Evolutionary conservation across 2,888 invertebrate species (phyloP).

Genomic region (Eupithecia tripunctaria): DNA sequence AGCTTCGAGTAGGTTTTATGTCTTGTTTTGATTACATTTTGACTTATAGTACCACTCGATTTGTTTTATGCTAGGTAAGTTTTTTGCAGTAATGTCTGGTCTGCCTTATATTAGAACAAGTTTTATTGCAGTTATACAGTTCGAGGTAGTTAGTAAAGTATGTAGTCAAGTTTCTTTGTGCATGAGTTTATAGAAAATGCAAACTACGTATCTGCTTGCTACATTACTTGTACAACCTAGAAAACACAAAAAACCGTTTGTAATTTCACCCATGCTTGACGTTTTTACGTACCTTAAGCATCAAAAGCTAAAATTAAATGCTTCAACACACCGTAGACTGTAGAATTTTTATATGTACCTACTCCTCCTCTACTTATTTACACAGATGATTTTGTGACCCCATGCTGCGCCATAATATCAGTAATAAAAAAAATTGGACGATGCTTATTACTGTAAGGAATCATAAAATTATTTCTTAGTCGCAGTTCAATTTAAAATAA

Average conservation of each 20-base stretch:
- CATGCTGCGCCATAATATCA: not conserved
- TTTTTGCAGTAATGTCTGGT: not conserved
- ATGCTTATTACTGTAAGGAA: not conserved
- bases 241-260: too few relatives aligned
- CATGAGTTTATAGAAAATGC: too few relatives aligned
- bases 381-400: not conserved
- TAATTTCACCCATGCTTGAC: too few relatives aligned
- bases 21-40: too few relatives aligned
- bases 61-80: not conserved
- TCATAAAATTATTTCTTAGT: not conserved
- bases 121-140: not conserved
- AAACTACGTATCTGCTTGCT: too few relatives aligned
- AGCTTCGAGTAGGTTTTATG: too few relatives aligned
- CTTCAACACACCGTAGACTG: too few relatives aligned
- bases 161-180: too few relatives aligned
- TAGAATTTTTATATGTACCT: not conserved
- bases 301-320: too few relatives aligned
- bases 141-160: not conserved
- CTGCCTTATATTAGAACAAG: not conserved
- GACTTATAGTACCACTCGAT: not conserved
- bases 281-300: too few relatives aligned
- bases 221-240: too few relatives aligned
- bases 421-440: not conserved
- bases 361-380: not conserved
- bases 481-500: conserved; percentile 15